Base-by-base conservation (phyloP, 2,888 invertebrate genomes). In the Metallyticus violacea region DNA sequence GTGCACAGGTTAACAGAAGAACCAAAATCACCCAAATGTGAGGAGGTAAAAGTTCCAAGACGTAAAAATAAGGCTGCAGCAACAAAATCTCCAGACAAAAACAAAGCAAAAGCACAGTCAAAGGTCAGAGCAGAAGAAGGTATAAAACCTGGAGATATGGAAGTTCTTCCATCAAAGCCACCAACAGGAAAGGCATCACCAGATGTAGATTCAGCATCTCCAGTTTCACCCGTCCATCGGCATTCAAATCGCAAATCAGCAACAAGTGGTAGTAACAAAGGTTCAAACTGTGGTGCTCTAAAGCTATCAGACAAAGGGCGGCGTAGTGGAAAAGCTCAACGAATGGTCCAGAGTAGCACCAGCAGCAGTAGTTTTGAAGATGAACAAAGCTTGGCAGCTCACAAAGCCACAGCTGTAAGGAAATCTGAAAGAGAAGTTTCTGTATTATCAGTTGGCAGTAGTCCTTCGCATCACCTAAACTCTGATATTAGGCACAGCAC, bases 321-420 rank as follows among this genome's bases (percentile, higher is more conserved):
- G 7, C 86, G 88, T 6, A 87, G 86, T 29, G 88, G 88, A 9
- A 79, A 87, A 28, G 88, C 88, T n/a, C 87, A 87, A 29, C 40
- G 88, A 9, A 79, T 88, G 85, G 80, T 86, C 22, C 85, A 78
- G 9, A 85, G 79, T 62, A 79, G 40, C 27, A 40, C 76, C 29
- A 85, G 85, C 9, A 82, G 86, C 26, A 62, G 86, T 29, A 87
- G 86, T 27, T 85, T 87, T 29, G 88, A 88, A 77, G 88, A 87
- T n/a, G 88, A 87, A n/a, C 85, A 83, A 27, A 84, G 28, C 25
- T 85, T 62, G 76, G 15, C 80, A 25, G 30, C 26, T 62, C 76
- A 77, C n/a, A 85, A 85, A 76, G 26, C 40, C 9, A n/a, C 29
- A 22, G 80, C 80, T 22, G 40, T 9, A 15, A 62, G 40, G 15